Evolutionary conservation across 2,797 vertebrate genomes (phyloP).

Genomic region (Balearica regulorum): DNA sequence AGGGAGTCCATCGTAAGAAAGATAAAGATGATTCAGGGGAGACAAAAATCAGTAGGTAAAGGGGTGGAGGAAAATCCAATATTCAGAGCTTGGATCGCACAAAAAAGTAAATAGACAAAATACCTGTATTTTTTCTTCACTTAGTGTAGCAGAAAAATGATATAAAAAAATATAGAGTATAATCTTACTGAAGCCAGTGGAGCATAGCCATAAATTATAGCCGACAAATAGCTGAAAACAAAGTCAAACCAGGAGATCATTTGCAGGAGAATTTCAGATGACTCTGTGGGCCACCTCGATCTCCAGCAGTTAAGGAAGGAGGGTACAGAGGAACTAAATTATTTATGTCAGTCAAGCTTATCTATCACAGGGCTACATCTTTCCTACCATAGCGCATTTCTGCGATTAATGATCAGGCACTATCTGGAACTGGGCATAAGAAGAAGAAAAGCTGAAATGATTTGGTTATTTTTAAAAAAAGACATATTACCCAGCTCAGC

Average conservation of each 20-base stretch:
- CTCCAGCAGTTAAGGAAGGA: conserved; percentile 14
- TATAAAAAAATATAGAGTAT: not conserved
- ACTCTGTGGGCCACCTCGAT: not conserved
- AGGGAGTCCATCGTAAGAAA: not conserved
- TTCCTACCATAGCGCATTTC: not conserved
- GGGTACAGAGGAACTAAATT: not conserved
- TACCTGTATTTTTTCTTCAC: not conserved
- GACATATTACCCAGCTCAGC: not conserved
- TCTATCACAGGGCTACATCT: not conserved
- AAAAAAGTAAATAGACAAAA: not conserved
- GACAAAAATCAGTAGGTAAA: not conserved
- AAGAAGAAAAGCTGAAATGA: not conserved
- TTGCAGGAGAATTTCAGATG: not conserved
- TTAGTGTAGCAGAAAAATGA: not conserved
- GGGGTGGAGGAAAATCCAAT: not conserved
- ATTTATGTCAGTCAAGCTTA: conserved; percentile 29
- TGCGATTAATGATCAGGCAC: not conserved
- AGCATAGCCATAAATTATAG: not conserved
- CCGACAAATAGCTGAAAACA: not conserved
- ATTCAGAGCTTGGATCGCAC: not conserved
- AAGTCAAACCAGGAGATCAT: not conserved
- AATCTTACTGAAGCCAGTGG: not conserved
- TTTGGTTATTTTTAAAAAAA: not conserved
- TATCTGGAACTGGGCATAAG: not conserved
- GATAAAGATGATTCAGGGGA: not conserved